A percentile compares a stretch with the other conserved stretches of the same genome.
Conservation (phyloP, 2,113 vertebrate genomes). For the Campylorhamphus procurvoides region DNA sequence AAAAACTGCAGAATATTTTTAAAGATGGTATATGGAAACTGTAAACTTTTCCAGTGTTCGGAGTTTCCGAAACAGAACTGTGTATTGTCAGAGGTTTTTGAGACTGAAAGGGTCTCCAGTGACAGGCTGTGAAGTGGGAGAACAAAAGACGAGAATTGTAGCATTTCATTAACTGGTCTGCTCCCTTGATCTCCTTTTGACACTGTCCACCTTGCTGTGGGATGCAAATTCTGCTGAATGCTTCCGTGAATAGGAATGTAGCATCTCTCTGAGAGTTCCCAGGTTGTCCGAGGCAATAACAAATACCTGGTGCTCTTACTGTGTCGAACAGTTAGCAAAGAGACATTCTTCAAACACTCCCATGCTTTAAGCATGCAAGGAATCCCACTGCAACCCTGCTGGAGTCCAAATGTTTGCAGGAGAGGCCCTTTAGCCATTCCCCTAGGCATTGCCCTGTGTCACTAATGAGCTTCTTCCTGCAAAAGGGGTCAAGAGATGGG, state of each 20-base stretch:
- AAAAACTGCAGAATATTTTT: not conserved
- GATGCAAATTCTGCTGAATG: not conserved
- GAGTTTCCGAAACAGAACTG: not conserved
- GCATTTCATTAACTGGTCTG: not conserved
- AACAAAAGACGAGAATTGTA: not conserved
- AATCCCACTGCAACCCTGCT: constrained; percentile 14
- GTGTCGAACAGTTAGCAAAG: not conserved
- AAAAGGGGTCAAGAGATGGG: not conserved
- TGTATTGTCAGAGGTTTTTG: not conserved
- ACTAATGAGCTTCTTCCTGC: not conserved
- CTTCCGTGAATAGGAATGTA: not conserved
- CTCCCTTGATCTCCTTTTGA: not conserved
- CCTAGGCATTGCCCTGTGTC: not conserved
- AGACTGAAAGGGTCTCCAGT: not conserved
- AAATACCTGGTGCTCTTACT: not conserved
- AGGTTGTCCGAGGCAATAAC: not conserved
- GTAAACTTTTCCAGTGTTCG: not conserved
- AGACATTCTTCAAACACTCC: not conserved
- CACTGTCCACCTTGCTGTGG: not conserved
- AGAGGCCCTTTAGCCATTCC: not conserved
- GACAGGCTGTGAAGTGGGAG: not conserved
- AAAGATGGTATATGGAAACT: not conserved
- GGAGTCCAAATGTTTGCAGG: not conserved
- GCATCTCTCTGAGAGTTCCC: not conserved
- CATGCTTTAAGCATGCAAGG: not conserved